phyloP scores from a whole-genome alignment of 2,113 vertebrate genomes.

The Rhynchopsitta pachyrhyncha region DNA sequence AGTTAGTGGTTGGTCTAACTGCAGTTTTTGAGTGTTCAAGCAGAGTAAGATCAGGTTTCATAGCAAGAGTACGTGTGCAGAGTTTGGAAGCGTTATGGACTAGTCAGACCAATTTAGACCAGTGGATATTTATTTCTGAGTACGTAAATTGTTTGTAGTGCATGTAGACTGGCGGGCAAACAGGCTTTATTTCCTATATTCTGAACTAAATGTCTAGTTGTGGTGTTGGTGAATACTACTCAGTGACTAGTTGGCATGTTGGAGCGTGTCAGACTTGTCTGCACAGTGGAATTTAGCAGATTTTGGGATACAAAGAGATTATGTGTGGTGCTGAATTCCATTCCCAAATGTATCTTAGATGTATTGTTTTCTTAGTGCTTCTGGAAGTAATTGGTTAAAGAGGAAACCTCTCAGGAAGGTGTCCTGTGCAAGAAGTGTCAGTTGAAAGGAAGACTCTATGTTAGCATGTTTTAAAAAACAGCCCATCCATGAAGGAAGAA shows the following conservation, averaged over 20 bases:
- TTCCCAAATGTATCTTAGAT: not conserved
- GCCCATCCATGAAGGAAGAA: fast-evolving
- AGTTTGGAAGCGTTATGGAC: not conserved
- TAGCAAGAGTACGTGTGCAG: fast-evolving
- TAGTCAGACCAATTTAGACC: not conserved
- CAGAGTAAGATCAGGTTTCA: not conserved
- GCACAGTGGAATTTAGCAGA: not conserved
- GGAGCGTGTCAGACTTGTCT: not conserved
- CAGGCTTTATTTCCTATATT: not conserved
- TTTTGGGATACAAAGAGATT: not conserved
- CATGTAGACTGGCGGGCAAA: fast-evolving
- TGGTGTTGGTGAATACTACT: not conserved
- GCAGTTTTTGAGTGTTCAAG: not conserved
- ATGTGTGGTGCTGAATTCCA: not conserved
- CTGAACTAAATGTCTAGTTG: fast-evolving
- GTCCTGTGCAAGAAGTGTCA: not conserved
- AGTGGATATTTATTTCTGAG: not conserved
- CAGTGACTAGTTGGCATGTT: not conserved
- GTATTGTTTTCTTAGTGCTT: not conserved
- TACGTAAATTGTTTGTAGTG: fast-evolving
- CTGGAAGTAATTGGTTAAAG: fast-evolving
- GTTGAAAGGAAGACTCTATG: fast-evolving
- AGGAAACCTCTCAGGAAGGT: not conserved
- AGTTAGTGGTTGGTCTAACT: not conserved
- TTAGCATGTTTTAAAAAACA: fast-evolving